Base-by-base conservation (phyloP, 2,888 invertebrate species). In the Oscheius myriophilus region DNA sequence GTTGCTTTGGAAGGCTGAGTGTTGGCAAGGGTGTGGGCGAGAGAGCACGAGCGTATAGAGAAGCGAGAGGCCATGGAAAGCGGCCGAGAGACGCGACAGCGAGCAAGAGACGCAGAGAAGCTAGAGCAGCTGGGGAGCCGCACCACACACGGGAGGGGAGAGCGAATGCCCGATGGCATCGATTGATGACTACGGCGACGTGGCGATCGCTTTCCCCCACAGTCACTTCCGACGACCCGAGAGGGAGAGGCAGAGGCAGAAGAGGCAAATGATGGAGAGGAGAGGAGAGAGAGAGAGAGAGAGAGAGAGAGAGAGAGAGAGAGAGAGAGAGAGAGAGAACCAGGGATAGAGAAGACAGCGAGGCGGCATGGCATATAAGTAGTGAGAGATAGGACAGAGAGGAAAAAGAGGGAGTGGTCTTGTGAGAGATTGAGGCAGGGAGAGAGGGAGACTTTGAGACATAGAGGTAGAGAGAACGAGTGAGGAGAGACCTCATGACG, bases 91-190 rank as follows among this genome's bases (percentile, higher is more conserved):
- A 49, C 26, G 46, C n/a, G 11, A 18, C 16, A 46, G 12, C 46
- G 46, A 46, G 33, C 33, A 3, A 18, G 46, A 46, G 43, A 42
- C n/a, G 26, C 63, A 63, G 63, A 63, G 41, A 63, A 23, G 41
- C 39, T 39, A n/a, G 26, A 62, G 62, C 62, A 33, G 51, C 49
- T 43, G 46, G 63, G 62, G 63, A 63, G 63, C 63, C 63, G 63
- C 63, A 63, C 52, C 52, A 52, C 52, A 42, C 26, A 39, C 25
- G 26, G 11, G 39, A 43, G n/a, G 33, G 33, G 33, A 33, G 33
- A 33, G 33, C n/a, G n/a, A n/a, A 18, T 21, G 7, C 21, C 63
- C 63, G 52, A 53, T 52, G 52, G 46, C 23, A 66, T 46, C 41
- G 52, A 64, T 51, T 53, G 55, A 53, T 61, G 46, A 41, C 33